Conservation (phyloP, 2,797 vertebrate species). For the Balearica regulorum region DNA sequence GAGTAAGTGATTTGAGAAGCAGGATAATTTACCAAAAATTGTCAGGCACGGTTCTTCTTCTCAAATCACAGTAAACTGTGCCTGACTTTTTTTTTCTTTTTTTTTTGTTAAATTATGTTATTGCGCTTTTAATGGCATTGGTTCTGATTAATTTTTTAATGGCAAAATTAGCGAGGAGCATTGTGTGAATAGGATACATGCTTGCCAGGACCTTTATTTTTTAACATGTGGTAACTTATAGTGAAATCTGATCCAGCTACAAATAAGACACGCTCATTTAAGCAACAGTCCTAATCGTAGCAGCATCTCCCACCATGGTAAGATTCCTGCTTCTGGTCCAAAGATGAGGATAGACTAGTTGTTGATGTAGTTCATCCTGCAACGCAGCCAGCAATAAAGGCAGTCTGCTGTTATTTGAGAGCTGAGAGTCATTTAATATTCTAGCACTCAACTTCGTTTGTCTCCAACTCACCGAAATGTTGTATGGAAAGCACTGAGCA, state of each 20-base stretch:
- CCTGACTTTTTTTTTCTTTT: background rate
- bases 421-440: background rate
- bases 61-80: background rate
- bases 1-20: background rate
- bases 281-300: background rate
- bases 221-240: slow-evolving; percentile 63
- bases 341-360: background rate
- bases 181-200: slow-evolving; percentile 29
- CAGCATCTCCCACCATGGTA: slow-evolving; percentile 1
- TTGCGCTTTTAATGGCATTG: slow-evolving; percentile 5
- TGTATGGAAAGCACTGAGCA: background rate
- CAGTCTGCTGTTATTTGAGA: slow-evolving; percentile 4
- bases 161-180: slow-evolving; percentile 28
- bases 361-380: slow-evolving; percentile 16
- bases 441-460: slow-evolving; percentile 4
- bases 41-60: background rate
- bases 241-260: slow-evolving; percentile 51
- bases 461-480: slow-evolving; percentile 17
- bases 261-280: slow-evolving; percentile 51
- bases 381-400: background rate
- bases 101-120: background rate
- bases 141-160: slow-evolving; percentile 42
- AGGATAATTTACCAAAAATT: background rate
- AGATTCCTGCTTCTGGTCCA: slow-evolving; percentile 47
- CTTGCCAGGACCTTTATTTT: slow-evolving; percentile 64